Base-by-base conservation (phyloP, 2,113 vertebrate species). In the Brachionichthys hirsutus region DNA sequence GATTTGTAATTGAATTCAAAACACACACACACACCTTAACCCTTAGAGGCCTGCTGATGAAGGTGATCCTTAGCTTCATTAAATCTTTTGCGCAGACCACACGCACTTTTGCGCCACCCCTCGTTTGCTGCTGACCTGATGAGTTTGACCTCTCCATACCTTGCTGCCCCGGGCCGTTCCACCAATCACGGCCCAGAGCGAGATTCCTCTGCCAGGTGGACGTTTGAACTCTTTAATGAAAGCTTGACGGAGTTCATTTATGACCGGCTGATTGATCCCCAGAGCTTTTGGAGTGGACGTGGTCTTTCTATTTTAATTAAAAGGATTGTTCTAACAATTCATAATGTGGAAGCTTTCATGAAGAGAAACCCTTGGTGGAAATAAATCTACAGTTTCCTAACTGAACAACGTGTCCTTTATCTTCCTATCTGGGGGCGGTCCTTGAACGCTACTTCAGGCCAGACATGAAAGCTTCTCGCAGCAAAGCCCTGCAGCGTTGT, bases 221-320 rank as follows among this genome's bases (percentile, higher is more conserved):
- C 70, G 83, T 84, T 82, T 82, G 67, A 77, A 56, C 71, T 53
- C 60, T 69, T 62, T 87, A 85, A 88, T 85, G 77, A 82, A 62
- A 83, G 73, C 78, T 74, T 75, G 79, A 61, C 35, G 40, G 41
- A 16, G 3, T 75, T 85, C 82, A 88, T 88, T 83, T 88, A 83
- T 77, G 83, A 85, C 85, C 82, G 78, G 80, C 34, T 70, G 87
- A 82, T 85, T 77, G 85, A 3, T 30, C 5, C 4, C 1, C 24
- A 8, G 8, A 73, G 53, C 76, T 47, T 42, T 60, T 75, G 77
- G 66, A 56, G 22, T 9, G 34, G 61, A 76, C 2, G 34, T 48
- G 41, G 60, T 22, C 46, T 71, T 78, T 72, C 81, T 84, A 15
- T 68, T 81, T 84, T 84, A 51, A 81, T 30, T 3, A 30, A 4